These are phyloP conservation scores for Caenorhabditis tropicalis DNA, from an alignment of 1,140 invertebrate species.

Conservation along the genomic window DNA sequence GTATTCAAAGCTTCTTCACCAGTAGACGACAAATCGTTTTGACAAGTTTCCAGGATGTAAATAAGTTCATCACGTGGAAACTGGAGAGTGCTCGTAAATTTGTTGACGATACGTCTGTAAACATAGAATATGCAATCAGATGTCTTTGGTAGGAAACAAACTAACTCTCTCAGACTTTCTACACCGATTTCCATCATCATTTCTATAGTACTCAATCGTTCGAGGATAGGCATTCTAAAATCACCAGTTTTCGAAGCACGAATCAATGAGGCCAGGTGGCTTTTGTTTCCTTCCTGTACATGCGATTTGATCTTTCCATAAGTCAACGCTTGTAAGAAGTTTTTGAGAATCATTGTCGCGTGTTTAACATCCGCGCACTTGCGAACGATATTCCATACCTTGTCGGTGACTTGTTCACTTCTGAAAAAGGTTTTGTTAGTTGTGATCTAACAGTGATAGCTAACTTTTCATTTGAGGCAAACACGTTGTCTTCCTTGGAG, in stretches of 20 bases:
- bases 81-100: background rate
- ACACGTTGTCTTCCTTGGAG: background rate
- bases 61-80: background rate
- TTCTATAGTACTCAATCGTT: background rate
- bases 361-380: background rate
- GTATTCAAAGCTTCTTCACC: background rate
- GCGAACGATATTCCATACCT: constrained; percentile 21
- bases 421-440: background rate
- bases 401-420: background rate
- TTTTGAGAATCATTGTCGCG: background rate
- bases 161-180: background rate
- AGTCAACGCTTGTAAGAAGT: constrained; percentile 4
- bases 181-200: constrained; percentile 33
- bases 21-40: background rate
- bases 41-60: constrained; percentile 1
- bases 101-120: background rate
- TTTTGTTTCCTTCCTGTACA: constrained; percentile 9
- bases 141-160: background rate
- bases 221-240: constrained; percentile 14
- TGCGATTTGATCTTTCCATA: constrained; percentile 35
- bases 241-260: background rate
- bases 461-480: constrained; percentile 27
- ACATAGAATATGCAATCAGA: background rate
- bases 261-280: background rate
- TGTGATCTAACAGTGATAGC: background rate